Evolutionary conservation across 2,113 vertebrate genomes (phyloP).

Genomic region (Brachirus orientalis): DNA sequence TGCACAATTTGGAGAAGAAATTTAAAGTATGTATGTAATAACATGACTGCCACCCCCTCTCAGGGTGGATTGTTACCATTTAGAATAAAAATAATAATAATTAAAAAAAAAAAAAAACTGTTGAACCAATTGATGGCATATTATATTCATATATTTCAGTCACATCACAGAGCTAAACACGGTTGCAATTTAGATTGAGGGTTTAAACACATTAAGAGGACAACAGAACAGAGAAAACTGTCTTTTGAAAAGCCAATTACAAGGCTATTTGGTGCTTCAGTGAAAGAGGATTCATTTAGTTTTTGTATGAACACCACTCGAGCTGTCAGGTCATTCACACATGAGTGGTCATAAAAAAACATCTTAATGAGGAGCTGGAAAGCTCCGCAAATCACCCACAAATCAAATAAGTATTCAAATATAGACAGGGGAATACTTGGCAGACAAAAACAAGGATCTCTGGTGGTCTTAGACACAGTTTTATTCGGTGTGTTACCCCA

Average conservation of each 20-base stretch:
- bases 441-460: slow-evolving; percentile 22
- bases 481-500: background rate
- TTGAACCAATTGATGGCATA: background rate
- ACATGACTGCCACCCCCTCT: too few relatives aligned
- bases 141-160: slow-evolving; percentile 4
- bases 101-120: background rate
- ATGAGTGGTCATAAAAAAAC: slow-evolving; percentile 33
- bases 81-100: background rate
- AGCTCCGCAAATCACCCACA: slow-evolving; percentile 29
- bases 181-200: slow-evolving; percentile 1
- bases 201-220: slow-evolving; percentile 4
- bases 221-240: slow-evolving; percentile 11
- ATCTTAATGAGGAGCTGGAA: slow-evolving; percentile 47
- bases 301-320: slow-evolving; percentile 39
- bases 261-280: slow-evolving; percentile 30
- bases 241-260: slow-evolving; percentile 41
- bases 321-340: slow-evolving; percentile 43
- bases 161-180: background rate
- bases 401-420: slow-evolving; percentile 60
- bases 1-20: too few relatives aligned
- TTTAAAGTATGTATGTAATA: too few relatives aligned
- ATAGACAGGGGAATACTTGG: slow-evolving; percentile 9
- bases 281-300: slow-evolving; percentile 31
- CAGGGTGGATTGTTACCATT: background rate
- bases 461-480: background rate